Conservation (phyloP, 53 echinoderm and acorn worm genomes). For the Antedon mediterranea region DNA sequence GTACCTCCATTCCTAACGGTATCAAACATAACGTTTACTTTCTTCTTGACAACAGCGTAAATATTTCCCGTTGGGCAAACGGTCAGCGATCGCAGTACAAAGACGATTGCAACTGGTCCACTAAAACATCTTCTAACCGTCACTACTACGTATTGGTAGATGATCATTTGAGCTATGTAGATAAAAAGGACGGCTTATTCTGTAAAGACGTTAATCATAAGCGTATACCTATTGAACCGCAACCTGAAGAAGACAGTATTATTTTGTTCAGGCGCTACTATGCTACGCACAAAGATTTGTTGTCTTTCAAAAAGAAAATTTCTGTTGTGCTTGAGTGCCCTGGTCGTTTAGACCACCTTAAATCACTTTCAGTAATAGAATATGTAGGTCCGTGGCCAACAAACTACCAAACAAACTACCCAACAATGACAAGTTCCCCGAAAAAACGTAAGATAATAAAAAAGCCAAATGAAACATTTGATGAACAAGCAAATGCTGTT, state of each 20-base stretch:
- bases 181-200: neutral
- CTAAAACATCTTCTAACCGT: constrained; percentile 1
- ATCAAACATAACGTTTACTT: neutral
- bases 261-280: constrained; percentile 17
- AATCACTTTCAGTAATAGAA: constrained; percentile 3
- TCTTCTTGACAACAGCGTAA: neutral
- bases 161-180: neutral
- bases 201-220: neutral
- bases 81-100: neutral
- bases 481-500: no score
- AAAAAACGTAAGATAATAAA: no score
- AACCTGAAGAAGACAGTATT: constrained; percentile 9
- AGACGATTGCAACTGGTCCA: constrained; percentile 17
- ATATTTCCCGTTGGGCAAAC: neutral
- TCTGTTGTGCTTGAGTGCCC: neutral
- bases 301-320: constrained; percentile 3
- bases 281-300: neutral
- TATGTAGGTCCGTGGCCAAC: constrained; percentile 11
- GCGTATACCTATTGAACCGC: neutral
- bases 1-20: neutral
- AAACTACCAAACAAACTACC: no score
- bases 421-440: no score
- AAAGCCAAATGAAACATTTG: no score
- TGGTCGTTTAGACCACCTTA: neutral
- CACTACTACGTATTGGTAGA: constrained; percentile 10